A percentile compares a stretch with the other conserved stretches of the same genome.
phyloP scores from a whole-genome alignment of 2,113 vertebrate species.

The Eretmochelys imbricata region DNA sequence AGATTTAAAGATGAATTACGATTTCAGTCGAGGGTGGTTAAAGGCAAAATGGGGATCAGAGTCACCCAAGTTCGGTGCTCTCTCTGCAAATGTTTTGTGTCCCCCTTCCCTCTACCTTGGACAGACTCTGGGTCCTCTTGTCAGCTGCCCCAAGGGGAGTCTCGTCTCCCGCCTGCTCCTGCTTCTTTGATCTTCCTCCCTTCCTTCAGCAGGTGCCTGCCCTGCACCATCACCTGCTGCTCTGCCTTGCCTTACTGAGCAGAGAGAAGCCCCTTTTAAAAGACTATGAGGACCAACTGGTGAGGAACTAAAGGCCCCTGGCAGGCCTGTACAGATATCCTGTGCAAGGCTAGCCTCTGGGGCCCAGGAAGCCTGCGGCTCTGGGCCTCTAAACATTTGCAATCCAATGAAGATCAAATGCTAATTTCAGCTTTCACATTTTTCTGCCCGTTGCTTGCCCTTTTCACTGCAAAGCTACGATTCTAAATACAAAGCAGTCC shows the following conservation, averaged over 20 bases:
- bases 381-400: neutral
- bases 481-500: neutral
- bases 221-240: neutral
- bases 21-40: neutral
- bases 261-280: neutral
- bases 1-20: neutral
- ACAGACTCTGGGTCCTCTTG: neutral
- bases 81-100: neutral
- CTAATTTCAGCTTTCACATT: neutral
- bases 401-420: neutral
- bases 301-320: neutral
- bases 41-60: neutral
- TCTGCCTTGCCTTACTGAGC: neutral
- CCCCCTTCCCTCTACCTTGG: neutral
- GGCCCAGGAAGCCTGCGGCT: neutral
- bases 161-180: neutral
- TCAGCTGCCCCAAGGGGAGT: neutral
- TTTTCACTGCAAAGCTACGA: neutral
- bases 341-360: neutral
- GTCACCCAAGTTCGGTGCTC: neutral
- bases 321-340: conserved; percentile 10
- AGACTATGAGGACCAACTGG: conserved; percentile 51
- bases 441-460: neutral
- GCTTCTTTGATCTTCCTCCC: neutral
- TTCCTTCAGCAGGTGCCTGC: neutral